Conservation (phyloP, 2,888 invertebrate genomes). For the Drosophila niveifrons region DNA sequence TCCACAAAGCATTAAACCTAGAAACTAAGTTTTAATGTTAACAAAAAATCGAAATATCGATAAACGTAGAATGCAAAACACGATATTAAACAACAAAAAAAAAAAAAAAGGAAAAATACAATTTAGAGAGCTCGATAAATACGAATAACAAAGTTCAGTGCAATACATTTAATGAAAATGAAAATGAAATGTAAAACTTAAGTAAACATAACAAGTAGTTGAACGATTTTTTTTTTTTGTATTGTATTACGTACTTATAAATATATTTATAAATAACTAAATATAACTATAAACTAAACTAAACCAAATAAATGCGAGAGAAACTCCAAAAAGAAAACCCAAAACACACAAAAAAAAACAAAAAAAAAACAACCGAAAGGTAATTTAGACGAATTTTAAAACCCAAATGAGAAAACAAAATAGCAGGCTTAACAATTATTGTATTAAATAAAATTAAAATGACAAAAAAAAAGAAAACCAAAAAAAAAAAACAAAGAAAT, state of each 20-base stretch:
- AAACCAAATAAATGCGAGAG: constrained; percentile 3
- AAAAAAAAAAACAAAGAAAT: constrained; percentile 27
- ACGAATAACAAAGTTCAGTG: constrained; percentile 56
- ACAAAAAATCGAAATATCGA: constrained; percentile 22
- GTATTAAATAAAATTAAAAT: constrained; percentile 54
- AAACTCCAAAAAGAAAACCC: constrained; percentile 9
- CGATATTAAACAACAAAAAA: constrained; percentile 14
- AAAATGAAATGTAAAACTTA: constrained; percentile 59
- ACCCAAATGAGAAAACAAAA: constrained; percentile 41
- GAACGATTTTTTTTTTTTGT: constrained; percentile 72
- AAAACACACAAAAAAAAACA: constrained; percentile 17
- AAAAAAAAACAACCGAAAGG: constrained; percentile 51
- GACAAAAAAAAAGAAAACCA: constrained; percentile 2
- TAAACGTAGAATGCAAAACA: constrained; percentile 12
- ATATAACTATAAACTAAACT: constrained; percentile 36
- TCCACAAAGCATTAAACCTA: constrained; percentile 43
- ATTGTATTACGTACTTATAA: constrained; percentile 72
- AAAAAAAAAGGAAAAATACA: neutral
- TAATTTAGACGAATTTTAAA: constrained; percentile 81
- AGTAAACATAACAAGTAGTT: constrained; percentile 68
- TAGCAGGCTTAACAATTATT: constrained; percentile 72
- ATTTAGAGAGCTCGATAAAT: constrained; percentile 6
- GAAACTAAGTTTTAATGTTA: constrained; percentile 75
- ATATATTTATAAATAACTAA: constrained; percentile 55
- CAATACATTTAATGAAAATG: constrained; percentile 56